These are phyloP conservation scores for Grallaria varia DNA, from an alignment of 2,113 vertebrate species.

Conservation along the genomic window DNA sequence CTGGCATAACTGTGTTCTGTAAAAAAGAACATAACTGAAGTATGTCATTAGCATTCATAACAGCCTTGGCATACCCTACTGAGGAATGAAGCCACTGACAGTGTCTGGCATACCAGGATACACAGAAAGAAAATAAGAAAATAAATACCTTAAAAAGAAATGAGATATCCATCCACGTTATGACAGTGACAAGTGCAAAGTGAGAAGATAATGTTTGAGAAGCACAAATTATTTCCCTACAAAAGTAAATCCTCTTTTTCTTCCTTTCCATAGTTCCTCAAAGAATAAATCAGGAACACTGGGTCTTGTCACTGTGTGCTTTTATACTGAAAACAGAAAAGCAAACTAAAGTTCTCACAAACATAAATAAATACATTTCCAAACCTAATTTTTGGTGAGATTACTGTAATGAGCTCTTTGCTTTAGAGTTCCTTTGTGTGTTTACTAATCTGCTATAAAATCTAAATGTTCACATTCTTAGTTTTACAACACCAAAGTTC, in stretches of 20 bases:
- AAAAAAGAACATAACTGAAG: neutral
- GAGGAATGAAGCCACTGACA: neutral
- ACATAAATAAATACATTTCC: neutral
- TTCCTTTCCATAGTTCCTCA: too few species aligned
- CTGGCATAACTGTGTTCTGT: neutral
- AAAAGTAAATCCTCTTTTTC: too few species aligned
- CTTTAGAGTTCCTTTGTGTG: neutral
- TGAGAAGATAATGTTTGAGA: neutral
- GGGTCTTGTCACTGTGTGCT: neutral
- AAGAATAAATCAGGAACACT: too few species aligned
- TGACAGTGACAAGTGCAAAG: neutral
- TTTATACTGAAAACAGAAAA: neutral
- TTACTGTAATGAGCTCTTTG: neutral
- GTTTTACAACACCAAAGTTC: neutral
- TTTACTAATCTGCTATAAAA: neutral
- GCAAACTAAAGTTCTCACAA: neutral
- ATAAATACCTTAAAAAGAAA: neutral
- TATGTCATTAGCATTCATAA: neutral
- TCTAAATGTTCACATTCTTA: neutral
- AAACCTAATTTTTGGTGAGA: neutral
- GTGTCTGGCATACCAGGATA: neutral
- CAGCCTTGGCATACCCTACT: neutral
- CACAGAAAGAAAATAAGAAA: neutral
- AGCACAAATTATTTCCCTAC: neutral
- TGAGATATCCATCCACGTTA: neutral